These are phyloP conservation scores for Troides oblongomaculatus DNA, from an alignment of 2,888 invertebrate genomes.

Conservation along the genomic window DNA sequence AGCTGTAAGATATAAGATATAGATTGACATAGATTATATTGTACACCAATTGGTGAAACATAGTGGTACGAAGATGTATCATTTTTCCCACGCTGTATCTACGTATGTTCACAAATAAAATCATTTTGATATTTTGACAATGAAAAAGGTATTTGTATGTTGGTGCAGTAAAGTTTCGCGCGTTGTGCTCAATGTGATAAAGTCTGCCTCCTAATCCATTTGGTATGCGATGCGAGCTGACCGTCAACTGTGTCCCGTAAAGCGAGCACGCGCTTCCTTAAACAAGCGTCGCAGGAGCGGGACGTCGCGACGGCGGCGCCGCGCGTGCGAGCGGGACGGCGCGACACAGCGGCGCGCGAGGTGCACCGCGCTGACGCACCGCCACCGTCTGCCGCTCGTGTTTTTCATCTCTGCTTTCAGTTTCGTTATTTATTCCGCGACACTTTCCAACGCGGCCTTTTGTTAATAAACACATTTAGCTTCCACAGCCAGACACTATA, in stretches of 20 bases:
- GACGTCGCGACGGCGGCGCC: slow-evolving; percentile 38
- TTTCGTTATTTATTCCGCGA: slow-evolving; percentile 53
- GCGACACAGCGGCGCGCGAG: slow-evolving; percentile 56
- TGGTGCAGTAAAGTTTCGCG: slow-evolving; percentile 72
- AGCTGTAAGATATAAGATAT: too few relatives aligned
- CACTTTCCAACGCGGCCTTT: slow-evolving; percentile 7
- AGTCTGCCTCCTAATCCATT: slow-evolving; percentile 60
- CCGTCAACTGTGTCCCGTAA: slow-evolving; percentile 57
- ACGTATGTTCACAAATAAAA: too few relatives aligned
- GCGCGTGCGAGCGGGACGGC: slow-evolving; percentile 41
- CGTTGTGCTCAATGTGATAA: slow-evolving; percentile 54
- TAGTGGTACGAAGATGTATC: too few relatives aligned
- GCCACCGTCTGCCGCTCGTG: slow-evolving; percentile 62
- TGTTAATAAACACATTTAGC: slow-evolving; percentile 5
- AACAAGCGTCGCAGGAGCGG: slow-evolving; percentile 47
- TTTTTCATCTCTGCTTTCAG: slow-evolving; percentile 68
- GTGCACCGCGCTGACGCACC: slow-evolving; percentile 76
- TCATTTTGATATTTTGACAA: too few relatives aligned
- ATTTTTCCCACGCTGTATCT: too few relatives aligned
- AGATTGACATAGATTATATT: too few relatives aligned
- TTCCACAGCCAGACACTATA: not conserved
- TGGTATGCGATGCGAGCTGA: slow-evolving; percentile 66
- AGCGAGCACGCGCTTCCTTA: slow-evolving; percentile 65
- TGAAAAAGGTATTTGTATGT: too few relatives aligned
- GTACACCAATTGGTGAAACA: too few relatives aligned